phyloP scores from a whole-genome alignment of 2,797 vertebrate species.

The Poeciliopsis gracilis region DNA sequence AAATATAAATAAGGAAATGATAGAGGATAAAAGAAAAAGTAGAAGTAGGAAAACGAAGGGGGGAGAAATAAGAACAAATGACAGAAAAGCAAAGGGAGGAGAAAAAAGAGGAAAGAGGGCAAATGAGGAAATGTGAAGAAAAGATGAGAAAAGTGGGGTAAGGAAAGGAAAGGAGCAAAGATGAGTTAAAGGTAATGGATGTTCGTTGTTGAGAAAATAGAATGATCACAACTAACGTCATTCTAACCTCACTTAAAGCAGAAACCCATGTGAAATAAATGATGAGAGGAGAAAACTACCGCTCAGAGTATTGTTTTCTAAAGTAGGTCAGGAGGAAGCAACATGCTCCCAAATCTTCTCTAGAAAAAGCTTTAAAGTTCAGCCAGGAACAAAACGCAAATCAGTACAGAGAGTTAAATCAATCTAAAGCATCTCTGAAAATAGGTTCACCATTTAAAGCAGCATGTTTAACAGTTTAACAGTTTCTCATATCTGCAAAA shows the following conservation, averaged over 20 bases:
- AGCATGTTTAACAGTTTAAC: not conserved
- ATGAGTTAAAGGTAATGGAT: conserved; percentile 41
- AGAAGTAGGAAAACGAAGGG: not conserved
- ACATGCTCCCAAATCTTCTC: conserved; percentile 32
- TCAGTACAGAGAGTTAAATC: not conserved
- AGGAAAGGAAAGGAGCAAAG: not conserved
- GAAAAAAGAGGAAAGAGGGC: not conserved
- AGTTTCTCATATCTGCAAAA: not conserved
- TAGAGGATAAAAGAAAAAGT: not conserved
- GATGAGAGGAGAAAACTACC: conserved; percentile 66
- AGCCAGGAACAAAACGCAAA: not conserved
- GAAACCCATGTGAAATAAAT: conserved; percentile 46
- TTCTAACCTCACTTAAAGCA: conserved; percentile 51
- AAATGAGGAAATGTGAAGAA: not conserved
- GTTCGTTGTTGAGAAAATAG: conserved; percentile 46
- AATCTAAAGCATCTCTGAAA: not conserved
- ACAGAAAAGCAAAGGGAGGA: not conserved
- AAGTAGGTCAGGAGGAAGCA: conserved; percentile 66
- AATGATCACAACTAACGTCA: conserved; percentile 65
- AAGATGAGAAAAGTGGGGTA: not conserved
- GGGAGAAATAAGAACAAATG: conserved; percentile 4
- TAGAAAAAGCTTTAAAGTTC: conserved; percentile 31
- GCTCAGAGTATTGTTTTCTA: conserved; percentile 51
- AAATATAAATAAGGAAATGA: not conserved
- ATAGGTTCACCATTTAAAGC: not conserved